Base-by-base conservation (phyloP, 2,113 vertebrate genomes). In the Tupaia tana region DNA sequence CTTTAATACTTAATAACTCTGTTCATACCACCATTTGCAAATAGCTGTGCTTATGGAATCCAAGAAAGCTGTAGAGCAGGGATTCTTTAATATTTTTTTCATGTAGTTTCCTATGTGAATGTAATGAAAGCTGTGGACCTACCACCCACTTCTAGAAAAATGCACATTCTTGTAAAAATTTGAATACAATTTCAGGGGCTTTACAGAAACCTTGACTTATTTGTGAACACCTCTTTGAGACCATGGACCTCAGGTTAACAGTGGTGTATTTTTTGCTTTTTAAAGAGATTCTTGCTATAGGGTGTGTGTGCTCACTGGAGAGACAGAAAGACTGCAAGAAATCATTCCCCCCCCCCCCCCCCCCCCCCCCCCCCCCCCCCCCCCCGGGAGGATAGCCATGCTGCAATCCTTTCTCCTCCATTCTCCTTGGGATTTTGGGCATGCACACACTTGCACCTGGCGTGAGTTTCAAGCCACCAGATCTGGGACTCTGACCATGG, bases 101-200 rank as follows among this genome's bases (percentile, higher is more conserved):
- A 19, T 88, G 29, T 31, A 80, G 12, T 85, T 86, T 54, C 52
- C 16, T 71, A 7, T 89, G 64, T 93, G 63, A 85, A 81, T 95
- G 2, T 27, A 31, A 54, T 93, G 27, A 81, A 91, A 90, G 16
- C 83, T 81, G 13, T 85, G 34, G 22, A 54, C 61, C 24, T 8
- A 56, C 22, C 81, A 19, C 8, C 31, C 2, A 82, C 56, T 82
- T 88, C 31, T 91, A 90, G 86, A 91, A 82, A 93, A 64, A 10
- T 63, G 0, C n/a, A 25, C 14, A 3, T 91, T 70, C 58, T 94
- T 56, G 56, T 56, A 88, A 73, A 73, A 92, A 6, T 86, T 91
- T 89, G 63, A 78, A 78, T 78, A 93, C 15, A 70, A 15, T 80
- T 93, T 79, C 52, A 67, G 52, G 52, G 61, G 71, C 31, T 94